phyloP scores from a whole-genome alignment of 2,888 invertebrate species.

The Poecilobothrus nobilitatus region DNA sequence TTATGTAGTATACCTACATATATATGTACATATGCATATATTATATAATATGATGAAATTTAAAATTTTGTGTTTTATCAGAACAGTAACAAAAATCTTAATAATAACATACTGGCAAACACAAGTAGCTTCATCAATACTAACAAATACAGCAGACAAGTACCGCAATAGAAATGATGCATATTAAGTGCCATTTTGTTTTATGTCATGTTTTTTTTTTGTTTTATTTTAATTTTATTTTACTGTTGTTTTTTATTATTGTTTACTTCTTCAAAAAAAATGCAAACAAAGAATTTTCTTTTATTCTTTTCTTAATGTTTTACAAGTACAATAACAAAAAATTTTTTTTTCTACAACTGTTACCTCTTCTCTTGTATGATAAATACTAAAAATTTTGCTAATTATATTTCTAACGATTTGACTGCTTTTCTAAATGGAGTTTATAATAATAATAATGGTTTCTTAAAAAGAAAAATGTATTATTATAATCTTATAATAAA shows the following conservation, averaged over 20 bases:
- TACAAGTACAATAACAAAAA: no score
- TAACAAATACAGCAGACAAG: neutral
- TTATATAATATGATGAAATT: no score
- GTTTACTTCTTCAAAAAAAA: neutral
- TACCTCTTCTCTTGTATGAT: no score
- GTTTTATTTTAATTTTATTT: neutral
- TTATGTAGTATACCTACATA: no score
- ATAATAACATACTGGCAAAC: no score
- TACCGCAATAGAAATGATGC: neutral
- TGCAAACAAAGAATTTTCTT: neutral
- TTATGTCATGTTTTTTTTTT: neutral
- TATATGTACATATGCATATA: no score
- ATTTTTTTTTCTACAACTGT: neutral
- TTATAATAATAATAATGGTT: neutral
- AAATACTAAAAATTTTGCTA: neutral
- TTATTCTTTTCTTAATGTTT: neutral
- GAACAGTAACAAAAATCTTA: neutral
- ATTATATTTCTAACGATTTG: neutral
- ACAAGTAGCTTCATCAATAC: neutral
- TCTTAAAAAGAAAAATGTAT: neutral
- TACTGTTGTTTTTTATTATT: neutral
- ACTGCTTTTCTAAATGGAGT: neutral
- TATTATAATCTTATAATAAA: no score
- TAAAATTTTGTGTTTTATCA: neutral
- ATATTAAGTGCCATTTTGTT: neutral